Evolutionary conservation across 2,113 vertebrate genomes (phyloP), one percentile per base, ranked within the genome.

Genomic region (Fulica atra): DNA sequence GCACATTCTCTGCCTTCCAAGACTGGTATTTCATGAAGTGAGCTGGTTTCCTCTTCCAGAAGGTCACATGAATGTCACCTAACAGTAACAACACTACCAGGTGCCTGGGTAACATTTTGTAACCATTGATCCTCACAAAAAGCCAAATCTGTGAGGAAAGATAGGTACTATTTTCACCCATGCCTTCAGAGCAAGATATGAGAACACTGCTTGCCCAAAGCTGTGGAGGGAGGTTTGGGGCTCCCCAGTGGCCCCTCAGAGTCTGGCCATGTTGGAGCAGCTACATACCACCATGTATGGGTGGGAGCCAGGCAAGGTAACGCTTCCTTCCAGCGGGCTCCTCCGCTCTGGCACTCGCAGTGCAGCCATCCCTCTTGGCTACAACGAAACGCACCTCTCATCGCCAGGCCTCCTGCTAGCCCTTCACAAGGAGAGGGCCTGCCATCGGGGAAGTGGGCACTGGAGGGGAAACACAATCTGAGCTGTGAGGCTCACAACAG

Each of bases 71-170:
- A 95, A 94, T 60, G 65, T 89, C 79, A 82, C 80, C 82, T 85
- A 96, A 95, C 78, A 95, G 56, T 61, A 93, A 88, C 69, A 94
- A 51, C 76, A 68, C 50, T 48, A 68, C 60, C 50, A 73, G 54
- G 20, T 71, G 65, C 80, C 59, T 50, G 38, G 18, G n/a, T 29
- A 85, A 74, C 35, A 46, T 82, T 95, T 84, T 69, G 70, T 84
- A 93, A 85, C 29, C 81, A 81, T 10, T 54, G 59, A 38, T 73
- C 71, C 90, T 87, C 72, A 88, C 87, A 86, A 82, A 79, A 72
- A 71, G 42, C n/a, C 44, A 35, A 63, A 83, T 25, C 44, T 36
- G 81, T 48, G 86, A 89, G 81, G 78, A 64, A 69, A 82, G 65
- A 65, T 2, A 60, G 35, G 2, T 4, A 50, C 4, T 46, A 33